These are phyloP conservation scores for Phrynosoma blainvillii DNA, from an alignment of 2,113 vertebrate genomes.

Conservation along the genomic window DNA sequence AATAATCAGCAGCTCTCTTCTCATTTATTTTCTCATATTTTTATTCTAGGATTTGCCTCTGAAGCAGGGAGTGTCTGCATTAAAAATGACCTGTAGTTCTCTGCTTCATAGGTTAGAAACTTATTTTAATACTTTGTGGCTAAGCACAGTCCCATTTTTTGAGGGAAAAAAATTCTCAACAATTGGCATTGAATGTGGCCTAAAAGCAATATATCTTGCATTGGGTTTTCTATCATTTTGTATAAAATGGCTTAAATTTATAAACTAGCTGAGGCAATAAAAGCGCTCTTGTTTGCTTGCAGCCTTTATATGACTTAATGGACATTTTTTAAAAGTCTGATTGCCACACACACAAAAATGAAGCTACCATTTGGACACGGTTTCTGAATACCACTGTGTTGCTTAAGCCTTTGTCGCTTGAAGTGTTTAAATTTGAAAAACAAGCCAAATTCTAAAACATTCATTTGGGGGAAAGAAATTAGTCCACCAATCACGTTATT, in stretches of 20 bases:
- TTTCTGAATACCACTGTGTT: constrained; percentile 46
- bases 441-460: constrained; percentile 79
- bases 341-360: constrained; percentile 54
- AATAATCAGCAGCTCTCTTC: constrained; percentile 97
- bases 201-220: constrained; percentile 70
- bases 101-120: constrained; percentile 99
- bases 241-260: constrained; percentile 73
- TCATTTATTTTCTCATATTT: constrained; percentile 95
- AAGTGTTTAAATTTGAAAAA: constrained; percentile 74
- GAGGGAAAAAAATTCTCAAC: constrained; percentile 60
- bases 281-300: constrained; percentile 72
- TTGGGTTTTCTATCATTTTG: constrained; percentile 77
- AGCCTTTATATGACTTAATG: constrained; percentile 70
- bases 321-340: constrained; percentile 60
- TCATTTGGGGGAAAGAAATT: constrained; percentile 77
- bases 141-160: constrained; percentile 95
- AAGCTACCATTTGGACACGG: constrained; percentile 73
- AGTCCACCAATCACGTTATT: constrained; percentile 74
- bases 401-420: constrained; percentile 71
- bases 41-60: constrained; percentile 99
- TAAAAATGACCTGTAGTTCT: constrained; percentile 99
- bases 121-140: constrained; percentile 99
- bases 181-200: constrained; percentile 84
- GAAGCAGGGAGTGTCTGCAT: constrained; percentile 99
- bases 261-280: constrained; percentile 75